Evolutionary conservation across 1,140 invertebrate genomes (phyloP), one percentile per base, ranked within the genome.

Genomic region (Kradibia gibbosae): DNA sequence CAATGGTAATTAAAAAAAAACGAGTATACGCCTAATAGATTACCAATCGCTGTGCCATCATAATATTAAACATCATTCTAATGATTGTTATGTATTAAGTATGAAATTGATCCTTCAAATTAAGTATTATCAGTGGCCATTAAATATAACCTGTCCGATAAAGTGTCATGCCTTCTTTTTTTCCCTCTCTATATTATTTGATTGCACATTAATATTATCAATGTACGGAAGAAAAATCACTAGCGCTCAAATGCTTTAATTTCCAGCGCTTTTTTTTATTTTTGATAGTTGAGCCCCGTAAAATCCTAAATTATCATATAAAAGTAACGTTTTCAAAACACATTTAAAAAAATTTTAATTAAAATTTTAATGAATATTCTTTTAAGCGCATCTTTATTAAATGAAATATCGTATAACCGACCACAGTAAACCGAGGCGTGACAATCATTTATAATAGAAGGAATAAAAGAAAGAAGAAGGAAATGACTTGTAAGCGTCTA

Each of bases 291-390:
- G 39, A 67, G 62, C 17, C 20, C 34, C 10, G 62, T 5, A 36
- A 67, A 67, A 67, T 67, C 62, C 36, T 39, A 39, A 67, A 67
- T 67, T 67, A 67, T 67, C 34, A n/a, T 20, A 67, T 34, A 1
- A 10, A 4, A 36, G 62, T 3, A 39, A 11, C 20, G 39, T 31
- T 67, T 67, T 67, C n/a, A 39, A 67, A 39, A 39, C 4, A 22
- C 17, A 67, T 39, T 39, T 39, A 1, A 39, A 65, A 53, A 39
- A 67, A 39, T 67, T 67, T 67, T 67, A 67, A 67, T 67, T 67
- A 67, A 67, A 67, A 67, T 67, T 67, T 67, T 67, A 67, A 67
- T 67, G 62, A 67, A 39, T 67, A 65, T 65, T 65, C 60, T 65
- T 65, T 65, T 65, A 36, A 65, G 60, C 34, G 34, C 60, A 67